A percentile compares a stretch with the other conserved stretches of the same genome.
These are phyloP conservation scores for Allolobophora icterica DNA, from an alignment of 2,888 invertebrate genomes.

Conservation along the genomic window DNA sequence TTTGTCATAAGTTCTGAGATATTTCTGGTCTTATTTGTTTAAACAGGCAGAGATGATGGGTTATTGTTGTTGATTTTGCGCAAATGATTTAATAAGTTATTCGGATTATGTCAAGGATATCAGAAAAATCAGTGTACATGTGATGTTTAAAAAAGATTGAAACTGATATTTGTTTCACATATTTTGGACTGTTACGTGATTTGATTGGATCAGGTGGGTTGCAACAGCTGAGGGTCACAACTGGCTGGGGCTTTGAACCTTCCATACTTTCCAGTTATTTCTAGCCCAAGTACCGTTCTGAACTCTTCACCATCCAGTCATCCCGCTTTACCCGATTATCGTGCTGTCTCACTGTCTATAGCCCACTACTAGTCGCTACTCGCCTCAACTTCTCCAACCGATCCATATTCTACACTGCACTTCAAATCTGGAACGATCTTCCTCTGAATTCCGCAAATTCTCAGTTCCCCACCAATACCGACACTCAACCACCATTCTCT, in stretches of 20 bases:
- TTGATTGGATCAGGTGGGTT: not conserved
- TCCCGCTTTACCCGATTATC: too few relatives aligned
- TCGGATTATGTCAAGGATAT: not conserved
- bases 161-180: not conserved
- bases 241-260: not conserved
- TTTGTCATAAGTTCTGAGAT: not conserved
- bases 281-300: too few relatives aligned
- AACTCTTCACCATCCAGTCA: too few relatives aligned
- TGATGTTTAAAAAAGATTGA: not conserved
- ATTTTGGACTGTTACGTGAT: not conserved
- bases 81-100: not conserved
- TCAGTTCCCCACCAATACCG: too few relatives aligned
- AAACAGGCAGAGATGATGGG: not conserved
- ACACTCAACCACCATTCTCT: too few relatives aligned
- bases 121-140: not conserved
- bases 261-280: not conserved
- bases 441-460: too few relatives aligned
- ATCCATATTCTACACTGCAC: too few relatives aligned
- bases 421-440: too few relatives aligned
- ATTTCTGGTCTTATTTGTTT: not conserved
- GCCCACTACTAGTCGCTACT: too few relatives aligned
- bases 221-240: not conserved
- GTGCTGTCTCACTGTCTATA: too few relatives aligned
- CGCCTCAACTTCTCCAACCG: too few relatives aligned
- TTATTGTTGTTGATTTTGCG: not conserved